Evolutionary conservation across 2,888 invertebrate genomes (phyloP), one percentile per base, ranked within the genome.

Genomic region (Erynnis tages): DNA sequence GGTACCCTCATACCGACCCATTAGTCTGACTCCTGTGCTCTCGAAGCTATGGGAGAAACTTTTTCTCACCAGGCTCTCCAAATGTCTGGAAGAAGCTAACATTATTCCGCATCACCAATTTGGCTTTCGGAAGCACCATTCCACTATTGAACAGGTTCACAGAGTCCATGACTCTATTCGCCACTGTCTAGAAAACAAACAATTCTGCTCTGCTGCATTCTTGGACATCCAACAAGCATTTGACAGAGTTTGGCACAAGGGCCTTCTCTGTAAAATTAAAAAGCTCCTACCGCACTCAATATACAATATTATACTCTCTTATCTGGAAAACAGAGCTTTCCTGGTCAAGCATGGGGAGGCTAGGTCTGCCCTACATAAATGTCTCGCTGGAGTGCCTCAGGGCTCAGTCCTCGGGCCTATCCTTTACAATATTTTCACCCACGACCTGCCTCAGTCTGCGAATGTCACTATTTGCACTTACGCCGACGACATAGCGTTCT

Each of bases 1-100:
- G 10, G 46, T 32, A 0, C 38, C 43, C n/a, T 60, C 59, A 8
- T 65, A 65, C 30, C 41, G 63, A 25, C 61, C 61, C 0, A 60
- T 62, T 3, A 65, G 61, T 13, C 48, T 65, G 0, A 3, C 11
- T 5, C 44, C 44, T 11, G n/a, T 30, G 2, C 17, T 30, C 1
- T 30, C 19, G 10, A 44, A 30, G 19, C 2, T 44, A 1, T 30
- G 17, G 1, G 43, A 44, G 19, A 19, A 13, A 4, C 2, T 19
- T 1, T 11, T 44, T 3, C 17, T 30, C 14, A 11, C 8, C 11
- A 2, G 23, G 10, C 2, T 40, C 2, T 6, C 6, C 10, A 14
- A 16, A 19, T 10, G 6, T 10, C 5, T 35, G 17, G 16, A 16
- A 17, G 5, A 19, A 10, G n/a, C 10, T 17, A 17, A 13, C 1